These are phyloP conservation scores for Saxicola maurus DNA, from an alignment of 2,797 vertebrate species.

Conservation along the genomic window DNA sequence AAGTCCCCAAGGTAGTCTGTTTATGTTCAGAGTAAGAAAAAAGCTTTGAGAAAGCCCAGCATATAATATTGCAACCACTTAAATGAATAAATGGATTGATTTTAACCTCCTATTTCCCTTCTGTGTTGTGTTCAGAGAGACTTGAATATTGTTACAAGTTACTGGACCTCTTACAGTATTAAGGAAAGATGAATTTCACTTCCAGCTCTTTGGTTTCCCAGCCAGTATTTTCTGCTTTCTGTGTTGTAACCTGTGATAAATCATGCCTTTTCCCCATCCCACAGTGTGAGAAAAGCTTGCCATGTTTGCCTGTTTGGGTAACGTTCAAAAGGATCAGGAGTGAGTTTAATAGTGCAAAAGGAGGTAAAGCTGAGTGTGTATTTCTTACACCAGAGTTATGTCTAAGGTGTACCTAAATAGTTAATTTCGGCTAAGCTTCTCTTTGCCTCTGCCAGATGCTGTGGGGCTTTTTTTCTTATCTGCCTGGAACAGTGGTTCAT, in stretches of 20 bases:
- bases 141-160: background rate
- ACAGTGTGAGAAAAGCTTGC: background rate
- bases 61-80: background rate
- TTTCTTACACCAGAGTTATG: background rate
- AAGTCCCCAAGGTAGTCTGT: background rate
- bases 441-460: background rate
- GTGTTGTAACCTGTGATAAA: background rate
- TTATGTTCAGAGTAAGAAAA: background rate
- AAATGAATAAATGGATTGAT: background rate
- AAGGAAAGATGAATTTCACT: background rate
- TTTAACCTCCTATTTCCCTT: background rate
- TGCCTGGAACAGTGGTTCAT: background rate
- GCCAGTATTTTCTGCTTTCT: background rate
- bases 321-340: background rate
- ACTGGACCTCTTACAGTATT: background rate
- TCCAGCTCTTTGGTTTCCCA: background rate
- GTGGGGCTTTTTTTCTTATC: background rate
- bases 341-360: background rate
- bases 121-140: background rate
- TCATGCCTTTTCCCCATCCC: background rate
- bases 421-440: background rate
- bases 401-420: background rate
- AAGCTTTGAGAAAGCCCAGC: background rate
- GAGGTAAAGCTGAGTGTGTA: background rate
- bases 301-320: rapidly evolving